Conservation (phyloP, 2,797 vertebrate genomes). For the Anolis apletophallus region DNA sequence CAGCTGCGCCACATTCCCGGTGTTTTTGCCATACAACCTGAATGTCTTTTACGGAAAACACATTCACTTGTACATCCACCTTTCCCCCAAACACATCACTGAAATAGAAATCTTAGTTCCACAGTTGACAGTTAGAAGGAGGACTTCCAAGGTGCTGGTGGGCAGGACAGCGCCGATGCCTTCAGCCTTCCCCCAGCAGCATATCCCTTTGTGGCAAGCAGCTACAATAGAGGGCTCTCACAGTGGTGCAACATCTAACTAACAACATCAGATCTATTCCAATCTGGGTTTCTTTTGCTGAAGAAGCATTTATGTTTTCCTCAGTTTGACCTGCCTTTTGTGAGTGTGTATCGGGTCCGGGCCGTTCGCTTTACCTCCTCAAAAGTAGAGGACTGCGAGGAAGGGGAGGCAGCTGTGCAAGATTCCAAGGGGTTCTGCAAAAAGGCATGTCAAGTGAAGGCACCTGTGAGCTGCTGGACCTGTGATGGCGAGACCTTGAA, state of each 20-base stretch:
- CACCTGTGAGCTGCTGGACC: slow-evolving; percentile 78
- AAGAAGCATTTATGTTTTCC: neutral
- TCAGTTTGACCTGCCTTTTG: slow-evolving; percentile 87
- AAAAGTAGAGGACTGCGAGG: slow-evolving; percentile 48
- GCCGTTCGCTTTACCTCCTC: slow-evolving; percentile 80
- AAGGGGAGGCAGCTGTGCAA: neutral
- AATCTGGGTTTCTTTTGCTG: neutral
- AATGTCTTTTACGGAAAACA: too few species aligned
- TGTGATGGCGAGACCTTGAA: slow-evolving; percentile 86
- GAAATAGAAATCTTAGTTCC: neutral
- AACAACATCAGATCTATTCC: too few species aligned
- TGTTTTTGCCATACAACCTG: too few species aligned
- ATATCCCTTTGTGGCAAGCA: neutral
- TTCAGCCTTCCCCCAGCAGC: neutral
- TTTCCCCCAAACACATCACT: too few species aligned
- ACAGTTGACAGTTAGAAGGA: neutral
- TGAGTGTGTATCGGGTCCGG: slow-evolving; percentile 85
- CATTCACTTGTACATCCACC: too few species aligned
- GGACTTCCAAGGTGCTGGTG: neutral
- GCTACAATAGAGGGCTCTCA: neutral
- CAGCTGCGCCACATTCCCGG: too few species aligned
- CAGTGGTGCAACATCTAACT: neutral
- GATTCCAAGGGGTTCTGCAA: neutral
- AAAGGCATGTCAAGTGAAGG: slow-evolving; percentile 64
- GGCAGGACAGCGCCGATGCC: too few species aligned